Conservation (phyloP, 1,140 invertebrate species). For the Hyposmocoma kahamanoa region DNA sequence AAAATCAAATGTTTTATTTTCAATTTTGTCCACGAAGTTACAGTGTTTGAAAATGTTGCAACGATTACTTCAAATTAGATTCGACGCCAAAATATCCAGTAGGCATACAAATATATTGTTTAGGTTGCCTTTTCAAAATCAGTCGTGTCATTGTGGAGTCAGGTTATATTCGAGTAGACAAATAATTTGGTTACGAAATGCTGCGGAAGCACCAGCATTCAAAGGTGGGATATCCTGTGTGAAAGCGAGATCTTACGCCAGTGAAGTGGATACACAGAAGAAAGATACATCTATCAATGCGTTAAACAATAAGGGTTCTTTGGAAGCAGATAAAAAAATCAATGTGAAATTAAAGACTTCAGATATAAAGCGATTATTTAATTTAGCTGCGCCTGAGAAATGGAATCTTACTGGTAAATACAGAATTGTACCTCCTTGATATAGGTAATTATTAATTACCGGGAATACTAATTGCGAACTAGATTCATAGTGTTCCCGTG, state of each 20-base stretch:
- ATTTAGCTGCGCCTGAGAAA: constrained; percentile 82
- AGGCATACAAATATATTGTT: constrained; percentile 24
- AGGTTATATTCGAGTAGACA: neutral
- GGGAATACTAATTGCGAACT: neutral
- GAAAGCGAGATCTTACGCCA: constrained; percentile 44
- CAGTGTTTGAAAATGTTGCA: constrained; percentile 55
- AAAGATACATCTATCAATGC: constrained; percentile 36
- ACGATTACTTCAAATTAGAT: constrained; percentile 41
- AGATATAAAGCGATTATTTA: constrained; percentile 77
- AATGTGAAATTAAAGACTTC: constrained; percentile 71
- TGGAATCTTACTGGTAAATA: constrained; percentile 77
- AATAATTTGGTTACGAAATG: neutral
- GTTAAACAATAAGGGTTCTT: constrained; percentile 29
- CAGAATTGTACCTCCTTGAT: neutral
- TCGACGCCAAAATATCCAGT: constrained; percentile 46
- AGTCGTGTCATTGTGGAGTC: neutral
- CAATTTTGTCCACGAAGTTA: neutral
- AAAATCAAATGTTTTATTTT: constrained; percentile 3
- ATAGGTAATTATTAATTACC: neutral
- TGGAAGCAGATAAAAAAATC: constrained; percentile 38
- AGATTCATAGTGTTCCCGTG: neutral
- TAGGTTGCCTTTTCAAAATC: neutral
- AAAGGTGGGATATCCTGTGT: constrained; percentile 26
- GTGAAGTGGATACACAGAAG: constrained; percentile 52
- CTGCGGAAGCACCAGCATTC: neutral